These are phyloP conservation scores for Amblyornis subalaris DNA, from an alignment of 2,113 vertebrate genomes.

Conservation along the genomic window DNA sequence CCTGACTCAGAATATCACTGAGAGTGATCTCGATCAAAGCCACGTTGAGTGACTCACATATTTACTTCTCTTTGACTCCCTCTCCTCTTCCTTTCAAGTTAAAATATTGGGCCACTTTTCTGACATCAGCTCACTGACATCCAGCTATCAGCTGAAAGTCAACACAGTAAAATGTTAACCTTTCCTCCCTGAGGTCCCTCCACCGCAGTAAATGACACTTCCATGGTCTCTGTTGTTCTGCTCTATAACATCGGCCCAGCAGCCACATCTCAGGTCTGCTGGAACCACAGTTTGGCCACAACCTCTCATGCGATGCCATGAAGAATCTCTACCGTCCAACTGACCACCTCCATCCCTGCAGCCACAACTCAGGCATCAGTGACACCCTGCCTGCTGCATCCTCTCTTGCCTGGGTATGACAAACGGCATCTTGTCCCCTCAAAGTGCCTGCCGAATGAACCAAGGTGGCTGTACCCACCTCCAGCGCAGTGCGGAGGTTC, in stretches of 20 bases:
- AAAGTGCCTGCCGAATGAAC: accelerated
- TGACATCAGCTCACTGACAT: constrained; percentile 31
- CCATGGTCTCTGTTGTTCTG: not conserved
- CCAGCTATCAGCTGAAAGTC: constrained; percentile 7
- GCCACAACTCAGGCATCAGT: too few species aligned
- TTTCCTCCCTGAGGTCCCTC: not conserved
- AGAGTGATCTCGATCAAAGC: constrained; percentile 8
- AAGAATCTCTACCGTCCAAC: not conserved
- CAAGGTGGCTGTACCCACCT: not conserved
- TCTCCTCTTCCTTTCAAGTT: constrained; percentile 36
- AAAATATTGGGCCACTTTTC: not conserved
- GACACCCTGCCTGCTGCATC: not conserved
- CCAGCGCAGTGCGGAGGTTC: accelerated
- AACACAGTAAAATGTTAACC: not conserved
- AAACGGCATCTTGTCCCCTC: not conserved
- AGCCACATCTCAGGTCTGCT: not conserved
- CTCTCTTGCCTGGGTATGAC: not conserved
- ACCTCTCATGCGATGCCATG: accelerated
- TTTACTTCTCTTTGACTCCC: not conserved
- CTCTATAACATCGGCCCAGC: not conserved
- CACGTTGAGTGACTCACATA: constrained; percentile 25
- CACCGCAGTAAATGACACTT: not conserved
- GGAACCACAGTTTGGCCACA: not conserved
- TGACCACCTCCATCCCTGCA: not conserved
- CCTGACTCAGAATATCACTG: not conserved